These are phyloP conservation scores for Arenaria interpres DNA, from an alignment of 2,113 vertebrate species.

Conservation along the genomic window DNA sequence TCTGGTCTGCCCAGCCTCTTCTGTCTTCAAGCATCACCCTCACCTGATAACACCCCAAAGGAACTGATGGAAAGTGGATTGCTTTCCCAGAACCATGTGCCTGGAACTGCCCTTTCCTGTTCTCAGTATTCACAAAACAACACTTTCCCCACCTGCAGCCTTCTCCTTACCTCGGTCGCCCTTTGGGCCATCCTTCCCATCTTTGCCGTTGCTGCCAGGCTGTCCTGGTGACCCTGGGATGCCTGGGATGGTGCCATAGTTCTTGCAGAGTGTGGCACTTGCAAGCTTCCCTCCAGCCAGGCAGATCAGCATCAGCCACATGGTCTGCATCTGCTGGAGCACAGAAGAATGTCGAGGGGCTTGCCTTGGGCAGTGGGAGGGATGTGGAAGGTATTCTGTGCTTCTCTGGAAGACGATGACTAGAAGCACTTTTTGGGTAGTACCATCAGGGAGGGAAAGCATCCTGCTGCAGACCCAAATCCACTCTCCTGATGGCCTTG, in stretches of 20 bases:
- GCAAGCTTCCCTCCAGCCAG: slow-evolving; percentile 31
- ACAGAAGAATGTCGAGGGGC: accelerated
- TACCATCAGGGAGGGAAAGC: background rate
- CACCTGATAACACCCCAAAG: background rate
- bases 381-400: background rate
- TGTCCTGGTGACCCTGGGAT: slow-evolving; percentile 79
- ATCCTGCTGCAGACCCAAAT: background rate
- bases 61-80: background rate
- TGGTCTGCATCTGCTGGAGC: background rate
- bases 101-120: background rate
- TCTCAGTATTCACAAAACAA: background rate
- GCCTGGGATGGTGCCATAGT: slow-evolving; percentile 65
- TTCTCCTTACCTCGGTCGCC: slow-evolving; percentile 77
- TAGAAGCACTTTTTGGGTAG: background rate
- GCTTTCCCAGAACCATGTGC: background rate
- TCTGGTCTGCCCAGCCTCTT: background rate
- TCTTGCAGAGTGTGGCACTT: slow-evolving; percentile 45
- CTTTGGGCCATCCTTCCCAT: slow-evolving; percentile 76
- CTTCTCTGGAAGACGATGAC: background rate
- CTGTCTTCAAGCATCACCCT: background rate
- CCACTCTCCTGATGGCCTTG: no score
- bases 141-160: background rate
- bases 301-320: slow-evolving; percentile 21
- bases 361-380: background rate
- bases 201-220: slow-evolving; percentile 76